A percentile compares a stretch with the other conserved stretches of the same genome.
phyloP scores from a whole-genome alignment of 2,888 invertebrate genomes.

The Ormyrus thymus region DNA sequence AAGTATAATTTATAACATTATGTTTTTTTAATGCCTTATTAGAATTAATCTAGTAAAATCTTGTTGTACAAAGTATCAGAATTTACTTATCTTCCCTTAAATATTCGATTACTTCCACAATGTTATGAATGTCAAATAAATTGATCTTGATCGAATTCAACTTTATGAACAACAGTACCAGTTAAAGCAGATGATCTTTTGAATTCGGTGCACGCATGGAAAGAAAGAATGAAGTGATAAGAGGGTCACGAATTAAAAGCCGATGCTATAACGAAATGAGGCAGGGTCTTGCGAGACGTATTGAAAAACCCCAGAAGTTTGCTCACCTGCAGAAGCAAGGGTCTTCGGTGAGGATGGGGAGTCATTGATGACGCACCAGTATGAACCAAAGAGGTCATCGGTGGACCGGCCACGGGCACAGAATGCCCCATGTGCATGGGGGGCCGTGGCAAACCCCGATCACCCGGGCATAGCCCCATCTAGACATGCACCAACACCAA shows the following conservation, averaged over 20 bases:
- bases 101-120: too few species aligned
- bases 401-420: conserved; percentile 71
- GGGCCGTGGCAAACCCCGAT: conserved; percentile 73
- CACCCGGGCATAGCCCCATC: conserved; percentile 74
- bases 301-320: conserved; percentile 69
- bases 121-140: too few species aligned
- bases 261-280: not conserved
- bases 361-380: conserved; percentile 71
- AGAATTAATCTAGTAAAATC: too few species aligned
- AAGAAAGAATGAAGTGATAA: conserved; percentile 9
- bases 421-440: conserved; percentile 73
- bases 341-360: conserved; percentile 83
- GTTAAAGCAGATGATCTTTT: too few species aligned
- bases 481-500: conserved; percentile 76
- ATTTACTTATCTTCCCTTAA: too few species aligned
- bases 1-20: too few species aligned
- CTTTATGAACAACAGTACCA: too few species aligned
- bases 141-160: too few species aligned
- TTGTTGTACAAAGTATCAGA: too few species aligned
- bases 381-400: conserved; percentile 73
- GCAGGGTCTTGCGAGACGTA: conserved; percentile 7
- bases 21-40: too few species aligned
- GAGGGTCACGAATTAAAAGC: not conserved
- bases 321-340: conserved; percentile 91
- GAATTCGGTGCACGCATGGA: not conserved